Evolutionary conservation across 2,888 invertebrate species (phyloP), one percentile per base, ranked within the genome.

Genomic region (Suillia variegata): DNA sequence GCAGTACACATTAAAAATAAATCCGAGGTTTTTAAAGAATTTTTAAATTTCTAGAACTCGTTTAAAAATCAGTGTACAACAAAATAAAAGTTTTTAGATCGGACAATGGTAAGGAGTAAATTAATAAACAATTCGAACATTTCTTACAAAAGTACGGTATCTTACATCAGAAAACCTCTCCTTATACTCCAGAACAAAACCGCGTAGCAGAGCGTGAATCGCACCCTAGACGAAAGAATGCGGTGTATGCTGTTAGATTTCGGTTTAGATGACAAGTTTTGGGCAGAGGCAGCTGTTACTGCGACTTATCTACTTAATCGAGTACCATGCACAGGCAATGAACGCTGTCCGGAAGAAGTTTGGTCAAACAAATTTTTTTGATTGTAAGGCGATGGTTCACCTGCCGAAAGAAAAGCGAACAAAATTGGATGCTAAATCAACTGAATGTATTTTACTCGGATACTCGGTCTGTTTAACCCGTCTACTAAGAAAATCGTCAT

Each of bases 131-230:
- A 3, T 64, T 69, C 18, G 48, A 63, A 53, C 55, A 47, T 3
- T 64, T 61, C 47, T 62, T 66, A 8, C 31, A 62, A 34, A 22
- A 63, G n/a, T 31, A 52, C 45, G 67, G 68, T 26, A 65, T 70
- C 10, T 33, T 62, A 10, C 67, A 69, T 50, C 65, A 68, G 55
- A 65, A 62, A 51, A 66, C 63, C 10, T 56, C 56, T 20, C 49
- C 58, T 1, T 69, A 67, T 38, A 64, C 63, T 15, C 66, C 64
- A 2, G 61, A 71, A 56, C 69, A 70, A 56, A 69, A 68, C 38
- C 65, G 67, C n/a, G 62, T 63, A 17, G 62, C 63, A 2, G 64
- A 67, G 47, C 48, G 65, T 62, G 3, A 67, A 72, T 50, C 50
- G 68, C 12, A 68, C 66, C 1, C 49, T 68, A 12, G 47, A 67